Base-by-base conservation (phyloP, 2,797 vertebrate species). In the Poeciliopsis infans region DNA sequence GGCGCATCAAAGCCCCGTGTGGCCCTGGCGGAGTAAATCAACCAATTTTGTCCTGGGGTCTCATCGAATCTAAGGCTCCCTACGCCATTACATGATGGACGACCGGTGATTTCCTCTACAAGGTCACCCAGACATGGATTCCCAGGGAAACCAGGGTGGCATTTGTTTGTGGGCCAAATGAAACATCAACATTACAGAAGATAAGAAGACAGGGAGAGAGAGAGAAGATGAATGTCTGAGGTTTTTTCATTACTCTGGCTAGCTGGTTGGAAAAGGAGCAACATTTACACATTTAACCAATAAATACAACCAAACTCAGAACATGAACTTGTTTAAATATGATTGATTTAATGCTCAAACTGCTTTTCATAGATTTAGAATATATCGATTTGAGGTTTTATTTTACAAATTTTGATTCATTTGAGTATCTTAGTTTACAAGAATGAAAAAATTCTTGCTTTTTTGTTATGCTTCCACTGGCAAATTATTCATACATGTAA, bases 81-180 rank as follows among this genome's bases (percentile, higher is more conserved):
- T 74, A 64, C 87, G 46, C 75, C 74, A 16, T 71, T 64, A 74
- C 87, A 72, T 92, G 92, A 93, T 92, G 78, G 84, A 92, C 70
- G 76, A 49, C 31, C 49, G 7, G 79, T 79, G 83, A 90, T 91
- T 94, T 91, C 83, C 87, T 90, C 83, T 73, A 76, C 89, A 90
- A 90, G 87, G 88, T 91, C 90, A 76, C 74, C 72, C 71, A 36
- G 64, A 88, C 82, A 25, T 70, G 43, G 71, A 53, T 64, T 79
- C 77, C 77, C 76, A 47, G 70, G 49, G 76, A 84, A 75, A 59
- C 77, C 7, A 45, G 36, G 61, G 31, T n/a, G 80, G 53, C 8
- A 41, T 85, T 79, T 87, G 79, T 86, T 87, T 87, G 43, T 49
- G 15, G 79, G 76, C 79, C 68, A 73, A 84, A 87, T 83, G 66